Base-by-base conservation (phyloP, 1,140 invertebrate species). In the Drosophila ficusphila region DNA sequence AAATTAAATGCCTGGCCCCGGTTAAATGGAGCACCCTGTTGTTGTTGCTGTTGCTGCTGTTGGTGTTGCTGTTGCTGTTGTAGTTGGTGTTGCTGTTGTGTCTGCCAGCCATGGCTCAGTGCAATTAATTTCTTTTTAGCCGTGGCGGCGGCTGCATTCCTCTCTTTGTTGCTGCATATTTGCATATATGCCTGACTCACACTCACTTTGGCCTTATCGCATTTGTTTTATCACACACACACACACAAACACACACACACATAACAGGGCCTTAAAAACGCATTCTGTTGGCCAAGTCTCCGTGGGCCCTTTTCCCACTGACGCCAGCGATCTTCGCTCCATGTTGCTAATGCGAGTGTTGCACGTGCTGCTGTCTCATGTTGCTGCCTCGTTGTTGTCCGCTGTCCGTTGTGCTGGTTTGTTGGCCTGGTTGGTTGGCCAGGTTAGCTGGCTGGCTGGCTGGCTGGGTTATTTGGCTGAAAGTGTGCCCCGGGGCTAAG, bases 41-140 rank as follows among this genome's bases (percentile, higher is more conserved):
- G 49, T 75, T 53, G 69, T n/a, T 51, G 73, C 25, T 57, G 31
- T 3, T 62, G 58, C n/a, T 64, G 60, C 0, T 64, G 70, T 2
- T 64, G 62, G 9, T 51, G 62, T 5, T 44, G 52, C 5, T 70
- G 70, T 12, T 72, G 74, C 8, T 41, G 52, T 5, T 39, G 57
- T 7, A 33, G 58, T 1, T 47, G 48, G n/a, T 64, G 61, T 38
- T 74, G 62, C 42, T 62, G 47, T 47, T 65, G 25, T 70, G 71
- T 53, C 77, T 61, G 78, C 65, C 75, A 61, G 72, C 69, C 53
- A 52, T 67, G 73, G 82, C 82, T 74, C 82, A 88, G 78, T 68
- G 82, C 82, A 88, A 88, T 88, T 88, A 88, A 88, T 88, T 86
- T 86, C 82, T 82, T 88, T 86, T 88, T 86, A 85, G 81, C 76